Percentiles rank a stretch among this genome's conserved stretches.
phyloP scores from a whole-genome alignment of 1,140 invertebrate species.

The Ericerus pela region DNA sequence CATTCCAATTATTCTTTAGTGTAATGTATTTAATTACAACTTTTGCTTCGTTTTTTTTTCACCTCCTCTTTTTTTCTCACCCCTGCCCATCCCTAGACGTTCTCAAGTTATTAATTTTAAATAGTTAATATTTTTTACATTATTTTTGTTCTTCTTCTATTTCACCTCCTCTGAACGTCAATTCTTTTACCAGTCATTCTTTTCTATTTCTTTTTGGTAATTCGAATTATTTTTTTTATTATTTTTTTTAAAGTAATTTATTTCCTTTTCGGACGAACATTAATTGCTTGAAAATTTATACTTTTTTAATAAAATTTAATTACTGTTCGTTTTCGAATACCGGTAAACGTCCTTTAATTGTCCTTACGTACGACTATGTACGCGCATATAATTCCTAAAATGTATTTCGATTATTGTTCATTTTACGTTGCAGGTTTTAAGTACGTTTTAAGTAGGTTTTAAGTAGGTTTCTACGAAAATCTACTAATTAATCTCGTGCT shows the following conservation, averaged over 20 bases:
- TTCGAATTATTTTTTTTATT: background rate
- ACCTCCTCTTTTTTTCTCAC: background rate
- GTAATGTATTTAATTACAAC: conserved; percentile 11
- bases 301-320: background rate
- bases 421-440: too few relatives aligned
- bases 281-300: background rate
- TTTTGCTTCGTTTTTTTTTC: conserved; percentile 2
- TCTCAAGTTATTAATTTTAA: background rate
- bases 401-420: too few relatives aligned
- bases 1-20: conserved; percentile 11
- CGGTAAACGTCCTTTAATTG: too few relatives aligned
- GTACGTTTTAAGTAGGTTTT: too few relatives aligned
- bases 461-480: too few relatives aligned
- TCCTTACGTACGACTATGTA: too few relatives aligned
- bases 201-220: background rate
- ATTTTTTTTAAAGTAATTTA: background rate
- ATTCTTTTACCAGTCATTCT: background rate
- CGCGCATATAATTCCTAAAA: too few relatives aligned
- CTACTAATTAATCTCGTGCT: too few relatives aligned
- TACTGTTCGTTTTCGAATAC: background rate
- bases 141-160: background rate
- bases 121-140: background rate
- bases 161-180: background rate
- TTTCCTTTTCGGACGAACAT: background rate
- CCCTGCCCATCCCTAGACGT: background rate